Percentiles rank a stretch among this genome's conserved stretches.
These are phyloP conservation scores for Carassius carassius DNA, from an alignment of 2,113 vertebrate species.

Conservation along the genomic window DNA sequence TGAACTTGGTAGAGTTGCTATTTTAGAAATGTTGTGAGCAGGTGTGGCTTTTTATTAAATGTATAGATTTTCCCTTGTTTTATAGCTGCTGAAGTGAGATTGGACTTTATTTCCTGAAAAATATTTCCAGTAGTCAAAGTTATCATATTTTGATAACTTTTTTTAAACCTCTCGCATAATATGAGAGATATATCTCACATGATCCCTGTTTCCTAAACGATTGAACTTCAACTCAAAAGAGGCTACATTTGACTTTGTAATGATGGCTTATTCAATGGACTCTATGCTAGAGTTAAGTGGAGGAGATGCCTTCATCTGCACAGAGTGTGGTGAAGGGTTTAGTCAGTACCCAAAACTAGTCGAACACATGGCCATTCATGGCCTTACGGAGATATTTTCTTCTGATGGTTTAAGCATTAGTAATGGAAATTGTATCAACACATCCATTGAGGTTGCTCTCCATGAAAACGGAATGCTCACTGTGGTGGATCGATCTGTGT, in stretches of 20 bases:
- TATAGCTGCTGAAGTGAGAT: background rate
- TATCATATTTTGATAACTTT: background rate
- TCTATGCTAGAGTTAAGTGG: slow-evolving; percentile 55
- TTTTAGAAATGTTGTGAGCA: background rate
- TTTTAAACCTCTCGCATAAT: background rate
- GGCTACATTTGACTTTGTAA: slow-evolving; percentile 38
- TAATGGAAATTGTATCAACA: slow-evolving; percentile 68
- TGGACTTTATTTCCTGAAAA: background rate
- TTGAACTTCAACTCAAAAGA: background rate
- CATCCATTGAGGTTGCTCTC: slow-evolving; percentile 76
- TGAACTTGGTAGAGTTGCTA: background rate
- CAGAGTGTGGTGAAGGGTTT: slow-evolving; percentile 80
- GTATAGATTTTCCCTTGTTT: background rate
- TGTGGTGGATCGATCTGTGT: slow-evolving; percentile 67
- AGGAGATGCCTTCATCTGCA: slow-evolving; percentile 76
- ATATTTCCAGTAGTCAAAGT: background rate
- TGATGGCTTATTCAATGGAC: slow-evolving; percentile 70
- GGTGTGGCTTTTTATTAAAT: background rate
- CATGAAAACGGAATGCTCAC: slow-evolving; percentile 80
- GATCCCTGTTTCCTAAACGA: background rate
- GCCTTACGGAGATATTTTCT: slow-evolving; percentile 72
- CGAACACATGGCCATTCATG: slow-evolving; percentile 75
- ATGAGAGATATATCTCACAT: background rate
- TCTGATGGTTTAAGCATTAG: slow-evolving; percentile 70
- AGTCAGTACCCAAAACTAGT: slow-evolving; percentile 72